Conservation (phyloP, 23 tunicate genomes). For the Corella eumyota region DNA sequence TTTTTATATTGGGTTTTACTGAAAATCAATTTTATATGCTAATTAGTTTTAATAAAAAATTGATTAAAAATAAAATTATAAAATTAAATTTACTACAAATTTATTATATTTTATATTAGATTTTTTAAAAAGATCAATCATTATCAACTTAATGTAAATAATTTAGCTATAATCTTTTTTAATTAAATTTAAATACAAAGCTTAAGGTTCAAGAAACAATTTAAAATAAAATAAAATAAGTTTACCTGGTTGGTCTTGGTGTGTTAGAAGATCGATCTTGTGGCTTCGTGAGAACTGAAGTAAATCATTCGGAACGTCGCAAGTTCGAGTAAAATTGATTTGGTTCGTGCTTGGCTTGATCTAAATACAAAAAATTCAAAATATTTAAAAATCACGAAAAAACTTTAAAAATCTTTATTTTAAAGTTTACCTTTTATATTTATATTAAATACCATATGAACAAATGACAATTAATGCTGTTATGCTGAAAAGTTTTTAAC, state of each 20-base stretch:
- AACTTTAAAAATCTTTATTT: neutral
- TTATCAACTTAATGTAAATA: neutral
- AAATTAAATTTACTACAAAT: too few relatives aligned
- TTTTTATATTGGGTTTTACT: too few relatives aligned
- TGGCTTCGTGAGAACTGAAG: conserved; percentile 61
- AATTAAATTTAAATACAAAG: neutral
- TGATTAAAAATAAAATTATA: too few relatives aligned
- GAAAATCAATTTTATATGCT: too few relatives aligned
- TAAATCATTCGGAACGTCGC: conserved; percentile 65
- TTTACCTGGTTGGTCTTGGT: conserved; percentile 81
- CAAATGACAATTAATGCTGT: too few relatives aligned
- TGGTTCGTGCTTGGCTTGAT: conserved; percentile 77
- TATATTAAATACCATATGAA: too few relatives aligned
- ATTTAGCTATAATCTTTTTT: neutral
- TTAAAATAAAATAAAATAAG: neutral
- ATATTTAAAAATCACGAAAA: neutral
- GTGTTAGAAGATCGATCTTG: conserved; percentile 67
- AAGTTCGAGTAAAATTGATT: conserved; percentile 63
- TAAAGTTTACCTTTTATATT: too few relatives aligned
- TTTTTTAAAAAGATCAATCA: neutral
- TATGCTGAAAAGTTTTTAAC: too few relatives aligned
- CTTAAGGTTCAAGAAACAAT: neutral
- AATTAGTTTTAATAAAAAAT: too few relatives aligned
- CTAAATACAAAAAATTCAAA: conserved; percentile 18
- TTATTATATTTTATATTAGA: neutral